Conservation (phyloP, 2,797 vertebrate species). For the Spheniscus humboldti region DNA sequence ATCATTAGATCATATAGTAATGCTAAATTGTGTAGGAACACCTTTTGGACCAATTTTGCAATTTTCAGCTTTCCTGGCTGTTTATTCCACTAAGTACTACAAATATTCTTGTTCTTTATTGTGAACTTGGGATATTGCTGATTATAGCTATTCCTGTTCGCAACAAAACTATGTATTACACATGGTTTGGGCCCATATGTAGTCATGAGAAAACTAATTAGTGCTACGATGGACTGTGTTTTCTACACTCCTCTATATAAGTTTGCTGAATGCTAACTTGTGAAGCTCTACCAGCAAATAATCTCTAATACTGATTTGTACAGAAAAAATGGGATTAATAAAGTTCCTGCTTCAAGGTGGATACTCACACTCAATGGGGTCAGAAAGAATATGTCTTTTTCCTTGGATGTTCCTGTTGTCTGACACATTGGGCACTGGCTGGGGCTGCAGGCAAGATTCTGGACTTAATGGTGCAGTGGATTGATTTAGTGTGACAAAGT, state of each 20-base stretch:
- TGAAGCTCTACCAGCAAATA: background rate
- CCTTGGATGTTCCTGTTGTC: background rate
- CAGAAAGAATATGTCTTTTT: background rate
- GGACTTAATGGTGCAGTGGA: background rate
- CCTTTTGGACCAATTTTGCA: background rate
- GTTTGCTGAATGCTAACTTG: background rate
- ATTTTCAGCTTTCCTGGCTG: background rate
- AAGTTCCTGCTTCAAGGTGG: background rate
- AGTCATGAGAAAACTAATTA: background rate
- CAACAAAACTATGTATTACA: fast-evolving
- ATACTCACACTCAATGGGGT: background rate
- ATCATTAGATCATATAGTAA: background rate
- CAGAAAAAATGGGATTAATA: background rate
- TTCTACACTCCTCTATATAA: background rate
- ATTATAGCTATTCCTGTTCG: background rate
- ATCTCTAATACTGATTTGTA: background rate
- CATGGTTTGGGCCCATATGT: background rate
- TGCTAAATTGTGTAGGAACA: background rate
- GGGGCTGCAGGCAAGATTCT: background rate
- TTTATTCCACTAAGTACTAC: background rate
- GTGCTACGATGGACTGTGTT: background rate
- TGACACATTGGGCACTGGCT: background rate
- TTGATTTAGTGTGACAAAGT: background rate
- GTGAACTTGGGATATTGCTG: background rate
- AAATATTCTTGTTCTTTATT: background rate